Evolutionary conservation across 2,888 invertebrate species (phyloP).

Genomic region (Stegana nigrithorax): DNA sequence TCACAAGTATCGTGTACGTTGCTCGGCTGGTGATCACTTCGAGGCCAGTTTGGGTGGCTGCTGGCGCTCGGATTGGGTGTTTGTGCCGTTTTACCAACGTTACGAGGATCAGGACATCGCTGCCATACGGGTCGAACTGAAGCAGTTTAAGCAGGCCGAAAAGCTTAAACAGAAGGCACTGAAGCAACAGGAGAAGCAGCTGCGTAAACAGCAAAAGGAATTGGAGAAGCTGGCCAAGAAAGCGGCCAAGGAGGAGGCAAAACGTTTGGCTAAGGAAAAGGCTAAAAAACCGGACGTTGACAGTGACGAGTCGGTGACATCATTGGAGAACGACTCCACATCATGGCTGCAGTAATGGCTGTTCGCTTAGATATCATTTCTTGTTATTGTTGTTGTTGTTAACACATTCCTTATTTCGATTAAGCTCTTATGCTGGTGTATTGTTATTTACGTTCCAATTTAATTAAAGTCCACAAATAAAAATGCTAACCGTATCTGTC

Average conservation of each 20-base stretch:
- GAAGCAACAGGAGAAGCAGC: slow-evolving; percentile 47
- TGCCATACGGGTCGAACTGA: slow-evolving; percentile 51
- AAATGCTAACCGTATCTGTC: not conserved
- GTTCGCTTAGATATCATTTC: too few relatives aligned
- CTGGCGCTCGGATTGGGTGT: slow-evolving; percentile 50
- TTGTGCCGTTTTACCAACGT: slow-evolving; percentile 16
- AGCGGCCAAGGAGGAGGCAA: slow-evolving; percentile 49
- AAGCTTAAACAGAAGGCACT: slow-evolving; percentile 47
- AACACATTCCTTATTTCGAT: not conserved
- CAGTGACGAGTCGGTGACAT: not conserved
- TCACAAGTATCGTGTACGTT: slow-evolving; percentile 53
- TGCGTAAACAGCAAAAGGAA: slow-evolving; percentile 50
- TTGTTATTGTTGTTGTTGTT: not conserved
- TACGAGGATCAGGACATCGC: slow-evolving; percentile 41
- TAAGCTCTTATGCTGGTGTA: slow-evolving; percentile 42
- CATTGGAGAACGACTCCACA: too few relatives aligned
- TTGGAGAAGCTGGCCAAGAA: slow-evolving; percentile 52
- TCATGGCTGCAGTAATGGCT: too few relatives aligned
- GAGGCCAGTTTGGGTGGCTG: slow-evolving; percentile 43
- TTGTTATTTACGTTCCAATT: slow-evolving; percentile 15
- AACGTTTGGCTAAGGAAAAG: slow-evolving; percentile 43
- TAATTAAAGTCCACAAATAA: slow-evolving; percentile 4
- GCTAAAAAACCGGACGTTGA: not conserved
- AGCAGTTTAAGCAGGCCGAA: slow-evolving; percentile 47
- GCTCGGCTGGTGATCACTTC: slow-evolving; percentile 46